Evolutionary conservation across 1,140 invertebrate genomes (phyloP).

Genomic region (Trachelipus rathkii): DNA sequence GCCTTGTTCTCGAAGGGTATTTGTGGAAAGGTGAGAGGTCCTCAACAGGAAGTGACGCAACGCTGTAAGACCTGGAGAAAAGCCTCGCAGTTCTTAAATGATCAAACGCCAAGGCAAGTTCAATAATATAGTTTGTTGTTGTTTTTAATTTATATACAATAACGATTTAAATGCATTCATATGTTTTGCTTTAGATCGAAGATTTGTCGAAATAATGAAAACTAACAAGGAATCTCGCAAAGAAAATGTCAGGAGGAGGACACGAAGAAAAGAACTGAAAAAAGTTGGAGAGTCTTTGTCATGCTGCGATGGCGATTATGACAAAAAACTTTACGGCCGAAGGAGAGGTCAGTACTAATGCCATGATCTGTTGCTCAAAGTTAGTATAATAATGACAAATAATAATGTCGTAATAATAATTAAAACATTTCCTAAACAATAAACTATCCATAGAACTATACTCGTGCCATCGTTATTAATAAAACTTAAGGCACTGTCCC

Average conservation of each 20-base stretch:
- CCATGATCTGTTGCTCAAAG: conserved; percentile 38
- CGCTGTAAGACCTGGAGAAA: conserved; percentile 68
- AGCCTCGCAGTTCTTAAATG: conserved; percentile 56
- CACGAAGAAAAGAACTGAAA: conserved; percentile 36
- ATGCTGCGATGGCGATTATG: conserved; percentile 30
- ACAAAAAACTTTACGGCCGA: conserved; percentile 34
- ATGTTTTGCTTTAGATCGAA: conserved; percentile 25
- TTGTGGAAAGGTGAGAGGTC: conserved; percentile 69
- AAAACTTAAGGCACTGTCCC: too few relatives aligned
- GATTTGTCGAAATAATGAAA: conserved; percentile 31
- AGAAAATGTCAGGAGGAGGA: background rate
- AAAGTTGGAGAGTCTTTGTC: conserved; percentile 43
- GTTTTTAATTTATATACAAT: too few relatives aligned
- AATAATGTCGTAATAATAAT: too few relatives aligned
- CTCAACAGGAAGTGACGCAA: conserved; percentile 68
- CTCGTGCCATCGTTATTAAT: too few relatives aligned
- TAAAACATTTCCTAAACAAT: too few relatives aligned
- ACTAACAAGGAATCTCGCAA: background rate
- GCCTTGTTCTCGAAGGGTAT: conserved; percentile 73
- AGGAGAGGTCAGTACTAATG: conserved; percentile 35
- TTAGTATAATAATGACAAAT: too few relatives aligned
- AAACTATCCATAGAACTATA: too few relatives aligned
- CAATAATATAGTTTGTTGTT: too few relatives aligned
- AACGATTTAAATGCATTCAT: too few relatives aligned
- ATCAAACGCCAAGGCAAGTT: conserved; percentile 51